Evolutionary conservation across 2,888 invertebrate species (phyloP), one percentile per base, ranked within the genome.

Genomic region (Diaperis boleti): DNA sequence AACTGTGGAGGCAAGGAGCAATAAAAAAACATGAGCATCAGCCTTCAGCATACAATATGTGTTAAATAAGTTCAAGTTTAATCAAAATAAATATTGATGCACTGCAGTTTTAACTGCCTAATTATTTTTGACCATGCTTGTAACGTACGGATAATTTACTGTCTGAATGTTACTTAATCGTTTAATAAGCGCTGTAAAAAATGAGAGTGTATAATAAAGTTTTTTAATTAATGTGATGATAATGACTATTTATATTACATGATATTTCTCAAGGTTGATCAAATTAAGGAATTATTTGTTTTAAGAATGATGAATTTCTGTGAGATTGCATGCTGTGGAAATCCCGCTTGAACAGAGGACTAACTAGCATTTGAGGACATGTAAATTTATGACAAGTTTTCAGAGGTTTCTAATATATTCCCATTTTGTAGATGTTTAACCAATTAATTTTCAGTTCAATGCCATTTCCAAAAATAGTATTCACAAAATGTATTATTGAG

Each of bases 11-110:
- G 13, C 33, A 33, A 33, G 33, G 33, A 33, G n/a, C 13, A 33
- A 13, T 33, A 33, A 33, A n/a, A n/a, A n/a, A 10, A 13, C 33
- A 33, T 33, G n/a, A 33, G 33, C n/a, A 10, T 2, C 33, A 33
- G 11, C 33, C 33, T 33, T 33, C 33, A n/a, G 33, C 33, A 11
- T 4, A 10, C 7, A 22, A 22, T 22, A 4, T 22, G 22, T 22
- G 33, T 33, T 33, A 10, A 33, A 33, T 33, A 33, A 33, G 33
- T 33, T 33, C 33, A 33, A 33, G 33, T 33, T 33, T 33, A 33
- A 33, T 33, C 11, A 33, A 33, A 33, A 22, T 22, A 22, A 33
- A 33, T 33, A 11, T 33, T 33, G 33, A 33, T 33, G 33, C 33
- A 33, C 33, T n/a, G 6, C 33, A n/a, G 1, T n/a, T 10, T 33